Evolutionary conservation across 2,888 invertebrate species (phyloP).

Genomic region (Geophilus truncorum): DNA sequence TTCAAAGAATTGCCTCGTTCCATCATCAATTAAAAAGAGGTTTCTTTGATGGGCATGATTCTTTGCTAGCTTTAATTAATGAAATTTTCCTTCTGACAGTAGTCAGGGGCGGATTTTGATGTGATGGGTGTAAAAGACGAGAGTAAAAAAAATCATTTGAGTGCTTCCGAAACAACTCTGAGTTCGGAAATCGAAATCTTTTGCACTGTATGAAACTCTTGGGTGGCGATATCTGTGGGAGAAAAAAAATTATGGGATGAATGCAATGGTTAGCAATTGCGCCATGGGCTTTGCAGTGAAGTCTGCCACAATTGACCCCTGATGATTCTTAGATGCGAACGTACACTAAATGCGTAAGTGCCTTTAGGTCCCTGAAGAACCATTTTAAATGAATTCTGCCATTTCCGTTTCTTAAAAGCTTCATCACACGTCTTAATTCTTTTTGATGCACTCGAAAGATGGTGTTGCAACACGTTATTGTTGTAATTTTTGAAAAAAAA

Average conservation of each 20-base stretch:
- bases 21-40: background rate
- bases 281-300: background rate
- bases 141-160: background rate
- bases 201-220: background rate
- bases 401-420: conserved; percentile 12
- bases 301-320: conserved; percentile 13
- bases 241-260: background rate
- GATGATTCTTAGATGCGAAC: background rate
- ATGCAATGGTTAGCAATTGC: background rate
- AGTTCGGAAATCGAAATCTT: conserved; percentile 7
- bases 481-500: background rate
- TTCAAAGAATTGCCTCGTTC: background rate
- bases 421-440: conserved; percentile 9
- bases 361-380: background rate
- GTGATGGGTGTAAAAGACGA: background rate
- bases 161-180: background rate
- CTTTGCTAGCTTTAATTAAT: background rate
- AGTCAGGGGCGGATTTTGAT: background rate
- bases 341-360: background rate
- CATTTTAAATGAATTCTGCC: background rate
- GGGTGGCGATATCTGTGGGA: background rate
- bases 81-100: background rate
- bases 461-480: background rate
- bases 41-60: background rate
- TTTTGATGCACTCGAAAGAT: conserved; percentile 6